Conservation (phyloP, 2,113 vertebrate genomes). For the Mormyrus iriodes region DNA sequence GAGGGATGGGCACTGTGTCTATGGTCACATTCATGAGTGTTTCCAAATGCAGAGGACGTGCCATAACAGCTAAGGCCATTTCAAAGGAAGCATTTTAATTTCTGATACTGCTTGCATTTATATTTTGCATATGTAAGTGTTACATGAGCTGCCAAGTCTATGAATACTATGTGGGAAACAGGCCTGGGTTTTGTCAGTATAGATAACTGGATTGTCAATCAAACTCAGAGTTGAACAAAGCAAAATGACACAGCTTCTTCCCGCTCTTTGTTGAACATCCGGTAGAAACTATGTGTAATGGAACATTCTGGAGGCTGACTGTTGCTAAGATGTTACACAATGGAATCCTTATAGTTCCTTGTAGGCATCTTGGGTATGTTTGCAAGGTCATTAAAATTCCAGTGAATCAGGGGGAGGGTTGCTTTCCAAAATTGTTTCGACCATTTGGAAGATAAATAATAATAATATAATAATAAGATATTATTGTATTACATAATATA, state of each 20-base stretch:
- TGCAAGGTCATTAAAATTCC: not conserved
- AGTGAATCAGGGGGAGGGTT: not conserved
- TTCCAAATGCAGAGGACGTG: not conserved
- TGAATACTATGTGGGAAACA: not conserved
- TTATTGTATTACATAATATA: not conserved
- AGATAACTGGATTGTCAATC: not conserved
- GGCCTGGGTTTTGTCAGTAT: not conserved
- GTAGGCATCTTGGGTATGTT: not conserved
- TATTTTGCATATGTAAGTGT: not conserved
- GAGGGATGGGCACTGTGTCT: not conserved
- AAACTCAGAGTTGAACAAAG: not conserved
- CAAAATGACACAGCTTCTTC: not conserved
- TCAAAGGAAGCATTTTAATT: constrained; percentile 8
- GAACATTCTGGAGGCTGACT: not conserved
- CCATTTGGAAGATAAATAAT: not conserved
- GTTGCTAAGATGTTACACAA: not conserved
- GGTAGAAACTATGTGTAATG: not conserved
- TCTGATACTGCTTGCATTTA: not conserved
- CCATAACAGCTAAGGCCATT: not conserved
- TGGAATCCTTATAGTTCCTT: not conserved
- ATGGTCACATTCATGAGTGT: not conserved
- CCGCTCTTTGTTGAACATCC: not conserved
- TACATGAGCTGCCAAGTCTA: constrained; percentile 3
- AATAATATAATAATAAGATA: too few species aligned
- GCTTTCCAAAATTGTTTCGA: not conserved